A percentile compares a stretch with the other conserved stretches of the same genome.
phyloP scores from a whole-genome alignment of 64 coral and sea anemone genomes.

The Acropora yongei region DNA sequence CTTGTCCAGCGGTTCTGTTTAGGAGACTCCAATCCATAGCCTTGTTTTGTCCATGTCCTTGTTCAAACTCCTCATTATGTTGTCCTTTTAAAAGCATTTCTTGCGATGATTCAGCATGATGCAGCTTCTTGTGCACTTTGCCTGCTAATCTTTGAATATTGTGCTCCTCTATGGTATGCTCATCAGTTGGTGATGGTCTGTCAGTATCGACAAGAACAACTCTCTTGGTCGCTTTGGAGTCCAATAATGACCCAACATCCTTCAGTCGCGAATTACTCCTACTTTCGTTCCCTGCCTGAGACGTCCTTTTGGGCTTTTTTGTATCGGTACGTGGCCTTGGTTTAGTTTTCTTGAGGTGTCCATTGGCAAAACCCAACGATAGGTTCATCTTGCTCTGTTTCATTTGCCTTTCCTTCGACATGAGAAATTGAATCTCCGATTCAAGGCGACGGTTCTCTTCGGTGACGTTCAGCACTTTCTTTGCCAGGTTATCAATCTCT shows the following conservation, averaged over 20 bases:
- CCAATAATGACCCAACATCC: not conserved
- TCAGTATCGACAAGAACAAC: conserved; percentile 44
- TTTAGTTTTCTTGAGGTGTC: not conserved
- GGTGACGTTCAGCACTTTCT: conserved; percentile 33
- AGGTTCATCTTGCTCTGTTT: not conserved
- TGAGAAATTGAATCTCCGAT: conserved; percentile 21
- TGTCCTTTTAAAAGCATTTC: not conserved
- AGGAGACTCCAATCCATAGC: not conserved
- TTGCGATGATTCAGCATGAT: not conserved
- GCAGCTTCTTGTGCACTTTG: not conserved
- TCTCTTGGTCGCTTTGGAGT: not conserved
- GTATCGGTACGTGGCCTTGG: not conserved
- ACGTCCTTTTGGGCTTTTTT: not conserved
- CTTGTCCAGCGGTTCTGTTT: not conserved
- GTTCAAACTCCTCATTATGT: not conserved
- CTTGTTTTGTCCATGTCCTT: not conserved
- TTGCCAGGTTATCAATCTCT: conserved; percentile 44
- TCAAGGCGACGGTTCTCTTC: conserved; percentile 60
- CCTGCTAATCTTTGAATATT: conserved; percentile 3
- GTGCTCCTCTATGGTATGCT: conserved; percentile 28
- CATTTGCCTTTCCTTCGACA: not conserved
- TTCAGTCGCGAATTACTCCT: not conserved
- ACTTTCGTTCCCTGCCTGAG: not conserved
- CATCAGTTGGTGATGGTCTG: conserved; percentile 39
- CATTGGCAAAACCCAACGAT: not conserved